Evolutionary conservation across 2,888 invertebrate genomes (phyloP), one percentile per base, ranked within the genome.

Genomic region (Cheilosia urbana): DNA sequence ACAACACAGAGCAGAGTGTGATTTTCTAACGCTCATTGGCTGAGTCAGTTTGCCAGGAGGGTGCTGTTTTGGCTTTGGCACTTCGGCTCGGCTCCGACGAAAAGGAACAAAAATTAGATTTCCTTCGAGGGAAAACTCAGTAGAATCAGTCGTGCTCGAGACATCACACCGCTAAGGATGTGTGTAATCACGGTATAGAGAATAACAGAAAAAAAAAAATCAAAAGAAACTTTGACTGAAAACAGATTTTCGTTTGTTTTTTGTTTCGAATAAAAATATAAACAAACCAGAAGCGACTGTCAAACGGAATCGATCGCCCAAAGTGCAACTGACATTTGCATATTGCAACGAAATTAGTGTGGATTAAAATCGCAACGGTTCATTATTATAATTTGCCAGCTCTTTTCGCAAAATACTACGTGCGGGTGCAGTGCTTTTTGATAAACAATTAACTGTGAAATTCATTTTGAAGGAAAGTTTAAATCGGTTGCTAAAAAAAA

Each of bases 131-230:
- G 80, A 65, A 79, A 84, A 69, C 80, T 71, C 75, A 65, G 53
- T 58, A n/a, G n/a, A 79, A 80, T 75, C 84, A 84, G 84, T 84
- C 75, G 84, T 80, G 84, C 65, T 84, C 84, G 79, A 84, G 80
- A 84, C 84, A 84, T 80, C 84, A 58, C 42, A 75, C n/a, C 65
- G 80, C 21, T 42, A 71, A 75, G 80, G 73, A 80, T 84, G 84
- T 58, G 65, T 65, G 57, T 45, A 57, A 53, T 71, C 57, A 75
- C 84, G 84, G 65, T 71, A 65, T 75, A 75, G 30, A 65, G n/a
- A 21, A 68, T 49, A 42, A 65, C 0, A 51, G 47, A 65, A 60
- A 5, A 40, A 30, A 49, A 62, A 27, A 27, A 27, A 1, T 19
- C 58, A 40, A 47, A 55, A 9, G 30, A 30, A 24, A 21, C 40